Percentiles rank a stretch among this genome's conserved stretches.
Evolutionary conservation across 2,888 invertebrate genomes (phyloP).

Genomic region (Dusona sp.): DNA sequence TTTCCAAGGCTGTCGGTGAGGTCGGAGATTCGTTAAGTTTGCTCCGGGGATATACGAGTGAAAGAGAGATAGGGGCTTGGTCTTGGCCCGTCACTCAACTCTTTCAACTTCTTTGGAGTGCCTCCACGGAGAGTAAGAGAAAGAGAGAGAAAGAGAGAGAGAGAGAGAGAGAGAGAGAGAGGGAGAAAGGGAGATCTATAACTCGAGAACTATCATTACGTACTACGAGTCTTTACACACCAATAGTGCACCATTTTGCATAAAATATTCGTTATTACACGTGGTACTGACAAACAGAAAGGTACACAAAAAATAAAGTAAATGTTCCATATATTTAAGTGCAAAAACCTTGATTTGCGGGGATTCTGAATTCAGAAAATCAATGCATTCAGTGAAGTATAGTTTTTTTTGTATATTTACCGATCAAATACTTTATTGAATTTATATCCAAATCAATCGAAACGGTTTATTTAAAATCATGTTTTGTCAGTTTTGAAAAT

Average conservation of each 20-base stretch:
- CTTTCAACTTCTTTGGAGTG: constrained; percentile 44
- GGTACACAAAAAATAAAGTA: background rate
- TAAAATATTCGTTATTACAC: constrained; percentile 27
- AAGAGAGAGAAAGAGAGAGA: background rate
- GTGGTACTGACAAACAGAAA: constrained; percentile 5
- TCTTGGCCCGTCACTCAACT: constrained; percentile 71
- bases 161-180: background rate
- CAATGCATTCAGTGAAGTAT: background rate
- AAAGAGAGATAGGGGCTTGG: constrained; percentile 29
- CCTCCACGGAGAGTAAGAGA: constrained; percentile 12
- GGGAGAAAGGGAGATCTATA: constrained; percentile 29
- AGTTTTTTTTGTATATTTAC: too few relatives aligned
- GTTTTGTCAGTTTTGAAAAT: background rate
- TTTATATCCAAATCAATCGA: too few relatives aligned
- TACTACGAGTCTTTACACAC: background rate
- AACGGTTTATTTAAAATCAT: too few relatives aligned
- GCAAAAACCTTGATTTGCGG: background rate
- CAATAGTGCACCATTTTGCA: background rate
- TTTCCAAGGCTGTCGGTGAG: constrained; percentile 72
- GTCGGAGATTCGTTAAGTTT: constrained; percentile 69
- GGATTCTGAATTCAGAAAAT: background rate
- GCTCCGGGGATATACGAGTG: constrained; percentile 30
- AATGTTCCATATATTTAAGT: background rate
- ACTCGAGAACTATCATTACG: constrained; percentile 22
- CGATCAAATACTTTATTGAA: too few relatives aligned